Base-by-base conservation (phyloP, 2,113 vertebrate genomes). In the Atrichornis clamosus region DNA sequence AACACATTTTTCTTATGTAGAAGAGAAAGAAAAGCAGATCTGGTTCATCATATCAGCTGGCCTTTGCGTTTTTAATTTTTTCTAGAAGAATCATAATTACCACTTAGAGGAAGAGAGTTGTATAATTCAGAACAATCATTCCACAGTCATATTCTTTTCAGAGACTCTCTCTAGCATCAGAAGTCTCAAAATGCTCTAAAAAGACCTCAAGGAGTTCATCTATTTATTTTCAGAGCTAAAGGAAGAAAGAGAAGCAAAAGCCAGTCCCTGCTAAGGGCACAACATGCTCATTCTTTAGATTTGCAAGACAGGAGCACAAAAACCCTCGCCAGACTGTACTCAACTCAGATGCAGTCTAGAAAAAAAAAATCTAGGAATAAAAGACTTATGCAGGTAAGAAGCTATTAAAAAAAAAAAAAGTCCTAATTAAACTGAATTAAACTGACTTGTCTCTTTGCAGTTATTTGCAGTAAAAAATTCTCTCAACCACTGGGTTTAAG, bases 41-140 rank as follows among this genome's bases (percentile, higher is more conserved):
- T 72, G 49, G 32, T 84, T 90, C 76, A 87, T 81, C 39, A 86
- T 92, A 90, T 90, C 79, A 88, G 72, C 11, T 62, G 56, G 24
- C 50, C 90, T 90, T 85, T 91, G 18, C 65, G 35, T 41, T 79
- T 73, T 82, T 67, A 35, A 8, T 77, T 70, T 92, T 94, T 95
- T 74, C 50, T 59, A 83, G 23, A 19, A 91, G 42, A 92, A 80
- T 75, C n/a, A 60, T 75, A 92, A 95, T 95, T 90, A 84, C n/a
- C 79, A 89, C 52, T 95, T 92, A 78, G 42, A 84, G 37, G 37
- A 91, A 86, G 60, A 64, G 41, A 68, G 64, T 33, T 39, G 28
- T 59, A 59, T 74, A 89, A 93, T 20, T 49, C 47, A 15, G 39
- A 94, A 75, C 35, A 56, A 7, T 89, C 79, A 78, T 92, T 90